These are phyloP conservation scores for Anser cygnoides DNA, from an alignment of 2,113 vertebrate species.

Conservation along the genomic window DNA sequence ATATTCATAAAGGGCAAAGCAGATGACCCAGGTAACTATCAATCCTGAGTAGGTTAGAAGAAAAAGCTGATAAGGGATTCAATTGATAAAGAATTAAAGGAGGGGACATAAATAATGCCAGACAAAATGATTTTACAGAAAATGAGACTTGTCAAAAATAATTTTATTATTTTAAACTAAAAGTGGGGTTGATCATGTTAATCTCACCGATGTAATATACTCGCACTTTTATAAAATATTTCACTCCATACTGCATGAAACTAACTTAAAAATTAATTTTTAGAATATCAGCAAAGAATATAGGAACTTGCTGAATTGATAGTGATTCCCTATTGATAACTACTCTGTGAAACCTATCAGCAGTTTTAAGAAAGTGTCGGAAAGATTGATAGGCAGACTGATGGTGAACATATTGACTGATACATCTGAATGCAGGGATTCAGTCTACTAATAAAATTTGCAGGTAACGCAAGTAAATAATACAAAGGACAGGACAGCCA, in stretches of 20 bases:
- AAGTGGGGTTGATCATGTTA: neutral
- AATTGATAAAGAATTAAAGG: slow-evolving; percentile 8
- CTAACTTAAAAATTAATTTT: neutral
- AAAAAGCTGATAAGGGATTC: neutral
- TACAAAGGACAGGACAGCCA: neutral
- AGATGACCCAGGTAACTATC: neutral
- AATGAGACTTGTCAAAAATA: neutral
- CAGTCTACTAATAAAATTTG: neutral
- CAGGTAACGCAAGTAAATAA: neutral
- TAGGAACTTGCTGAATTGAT: neutral
- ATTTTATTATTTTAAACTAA: neutral
- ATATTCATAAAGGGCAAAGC: neutral
- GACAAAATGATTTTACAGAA: neutral
- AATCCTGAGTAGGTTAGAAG: neutral
- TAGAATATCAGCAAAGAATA: neutral
- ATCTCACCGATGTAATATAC: neutral
- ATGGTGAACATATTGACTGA: neutral
- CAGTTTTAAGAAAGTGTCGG: neutral
- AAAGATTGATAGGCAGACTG: neutral
- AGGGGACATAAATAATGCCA: neutral
- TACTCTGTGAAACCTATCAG: neutral
- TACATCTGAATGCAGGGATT: neutral
- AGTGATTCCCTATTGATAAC: neutral
- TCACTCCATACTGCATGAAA: neutral
- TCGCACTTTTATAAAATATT: neutral